Conservation (phyloP, 2,113 vertebrate genomes). For the Ailurus styani region DNA sequence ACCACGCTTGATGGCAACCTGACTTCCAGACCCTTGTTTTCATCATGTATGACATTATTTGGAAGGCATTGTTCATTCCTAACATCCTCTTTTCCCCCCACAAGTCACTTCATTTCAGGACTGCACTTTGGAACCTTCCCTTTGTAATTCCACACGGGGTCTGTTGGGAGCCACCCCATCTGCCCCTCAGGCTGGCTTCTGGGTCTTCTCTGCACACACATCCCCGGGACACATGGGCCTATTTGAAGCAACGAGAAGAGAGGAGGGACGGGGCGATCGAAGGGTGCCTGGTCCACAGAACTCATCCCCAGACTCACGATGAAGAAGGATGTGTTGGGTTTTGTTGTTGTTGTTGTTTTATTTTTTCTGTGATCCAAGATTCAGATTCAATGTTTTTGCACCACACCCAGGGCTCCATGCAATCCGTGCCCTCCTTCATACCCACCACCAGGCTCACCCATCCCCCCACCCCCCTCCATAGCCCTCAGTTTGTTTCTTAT, state of each 20-base stretch:
- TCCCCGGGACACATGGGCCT: accelerated
- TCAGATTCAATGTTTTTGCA: too few relatives aligned
- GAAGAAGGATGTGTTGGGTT: background rate
- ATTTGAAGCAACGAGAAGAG: background rate
- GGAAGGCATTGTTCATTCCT: background rate
- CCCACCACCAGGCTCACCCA: too few relatives aligned
- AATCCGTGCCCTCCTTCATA: too few relatives aligned
- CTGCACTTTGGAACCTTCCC: background rate
- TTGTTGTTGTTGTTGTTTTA: too few relatives aligned
- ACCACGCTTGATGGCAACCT: background rate
- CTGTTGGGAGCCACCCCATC: background rate
- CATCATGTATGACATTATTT: accelerated
- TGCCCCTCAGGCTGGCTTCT: accelerated
- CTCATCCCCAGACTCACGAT: background rate
- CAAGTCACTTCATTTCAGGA: background rate
- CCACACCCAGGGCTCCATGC: too few relatives aligned
- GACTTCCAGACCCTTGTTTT: background rate
- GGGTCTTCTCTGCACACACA: background rate
- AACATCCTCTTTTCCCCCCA: accelerated
- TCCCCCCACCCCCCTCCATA: too few relatives aligned
- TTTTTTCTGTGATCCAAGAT: too few relatives aligned
- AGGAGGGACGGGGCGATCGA: too few relatives aligned
- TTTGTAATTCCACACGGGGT: background rate
- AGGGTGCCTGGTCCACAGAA: background rate
- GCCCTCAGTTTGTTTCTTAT: too few relatives aligned